These are phyloP conservation scores for Pomatorhinus ruficollis DNA, from an alignment of 2,113 vertebrate genomes.

Conservation along the genomic window DNA sequence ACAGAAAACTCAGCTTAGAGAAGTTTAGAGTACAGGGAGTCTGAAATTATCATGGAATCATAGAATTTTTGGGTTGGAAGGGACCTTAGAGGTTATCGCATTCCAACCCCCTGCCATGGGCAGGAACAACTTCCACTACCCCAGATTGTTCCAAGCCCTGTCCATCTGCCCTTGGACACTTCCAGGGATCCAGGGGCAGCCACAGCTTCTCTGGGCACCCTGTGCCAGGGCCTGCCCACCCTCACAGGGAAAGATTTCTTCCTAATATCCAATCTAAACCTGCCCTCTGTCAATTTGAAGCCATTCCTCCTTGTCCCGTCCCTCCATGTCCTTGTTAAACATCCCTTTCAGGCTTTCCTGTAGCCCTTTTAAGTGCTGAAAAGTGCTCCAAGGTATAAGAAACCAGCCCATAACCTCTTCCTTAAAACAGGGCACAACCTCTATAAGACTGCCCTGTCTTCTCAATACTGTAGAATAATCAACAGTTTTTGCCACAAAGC, in stretches of 20 bases:
- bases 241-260: background rate
- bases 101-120: accelerated
- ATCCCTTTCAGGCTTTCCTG: background rate
- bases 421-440: background rate
- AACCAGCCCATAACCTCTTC: background rate
- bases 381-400: background rate
- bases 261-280: background rate
- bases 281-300: background rate
- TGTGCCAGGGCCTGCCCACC: accelerated
- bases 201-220: background rate
- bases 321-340: background rate
- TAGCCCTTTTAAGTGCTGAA: background rate
- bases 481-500: background rate
- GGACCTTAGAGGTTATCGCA: background rate
- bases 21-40: background rate
- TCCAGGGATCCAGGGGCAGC: background rate
- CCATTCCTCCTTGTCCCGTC: background rate
- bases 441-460: accelerated
- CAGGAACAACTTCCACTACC: accelerated
- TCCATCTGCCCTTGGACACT: background rate
- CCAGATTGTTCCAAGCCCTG: background rate
- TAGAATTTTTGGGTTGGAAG: background rate
- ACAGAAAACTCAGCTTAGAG: slow-evolving; percentile 17
- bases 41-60: background rate
- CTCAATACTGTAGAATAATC: background rate